Evolutionary conservation across 2,888 invertebrate species (phyloP).

Genomic region (Ctena decussata): DNA sequence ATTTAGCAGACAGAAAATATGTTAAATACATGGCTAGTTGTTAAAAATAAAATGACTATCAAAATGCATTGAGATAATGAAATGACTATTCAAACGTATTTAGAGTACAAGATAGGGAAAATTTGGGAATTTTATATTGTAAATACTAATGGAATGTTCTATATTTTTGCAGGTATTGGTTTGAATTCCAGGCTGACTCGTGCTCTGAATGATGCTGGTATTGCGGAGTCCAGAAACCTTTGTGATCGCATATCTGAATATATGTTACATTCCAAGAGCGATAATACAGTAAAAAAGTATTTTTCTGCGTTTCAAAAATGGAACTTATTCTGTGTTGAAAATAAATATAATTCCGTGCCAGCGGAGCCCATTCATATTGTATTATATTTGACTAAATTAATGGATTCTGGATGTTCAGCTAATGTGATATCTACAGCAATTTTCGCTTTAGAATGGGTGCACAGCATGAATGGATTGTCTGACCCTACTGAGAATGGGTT

Average conservation of each 20-base stretch:
- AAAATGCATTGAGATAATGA: too few species aligned
- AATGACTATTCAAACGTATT: too few species aligned
- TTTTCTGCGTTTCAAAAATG: constrained; percentile 46
- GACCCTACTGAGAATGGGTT: constrained; percentile 54
- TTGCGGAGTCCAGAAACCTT: background rate
- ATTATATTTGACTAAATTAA: constrained; percentile 41
- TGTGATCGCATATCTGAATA: constrained; percentile 15
- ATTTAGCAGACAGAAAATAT: background rate
- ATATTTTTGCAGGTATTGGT: constrained; percentile 9
- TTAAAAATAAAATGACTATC: background rate
- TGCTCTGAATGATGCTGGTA: background rate
- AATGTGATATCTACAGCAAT: constrained; percentile 34
- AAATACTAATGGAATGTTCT: too few species aligned
- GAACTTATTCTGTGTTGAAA: constrained; percentile 31
- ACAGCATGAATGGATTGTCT: constrained; percentile 21
- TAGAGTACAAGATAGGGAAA: too few species aligned
- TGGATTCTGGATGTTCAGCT: constrained; percentile 21
- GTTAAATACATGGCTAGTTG: background rate
- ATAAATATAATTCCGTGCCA: constrained; percentile 16
- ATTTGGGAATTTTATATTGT: too few species aligned
- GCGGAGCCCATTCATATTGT: constrained; percentile 41
- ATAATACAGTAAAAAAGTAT: constrained; percentile 44
- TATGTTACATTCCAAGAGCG: constrained; percentile 31
- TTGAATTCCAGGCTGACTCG: background rate
- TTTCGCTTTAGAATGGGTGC: constrained; percentile 49